phyloP scores from a whole-genome alignment of 2,113 vertebrate genomes.

The Microcebus tavaratra region DNA sequence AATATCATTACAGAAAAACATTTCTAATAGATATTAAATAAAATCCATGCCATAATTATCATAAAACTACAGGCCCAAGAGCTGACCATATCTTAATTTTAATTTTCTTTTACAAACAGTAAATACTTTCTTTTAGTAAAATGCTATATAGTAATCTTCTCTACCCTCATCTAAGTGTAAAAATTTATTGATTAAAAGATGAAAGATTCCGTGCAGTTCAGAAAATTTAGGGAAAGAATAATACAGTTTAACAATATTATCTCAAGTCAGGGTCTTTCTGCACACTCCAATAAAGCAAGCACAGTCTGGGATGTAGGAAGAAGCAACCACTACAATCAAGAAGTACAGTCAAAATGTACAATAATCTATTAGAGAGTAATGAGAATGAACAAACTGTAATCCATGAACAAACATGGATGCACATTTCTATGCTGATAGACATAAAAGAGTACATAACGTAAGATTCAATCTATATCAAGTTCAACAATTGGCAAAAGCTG shows the following conservation, averaged over 20 bases:
- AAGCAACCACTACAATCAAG: neutral
- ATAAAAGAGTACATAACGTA: neutral
- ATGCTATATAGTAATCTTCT: neutral
- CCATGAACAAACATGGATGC: neutral
- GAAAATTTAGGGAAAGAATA: neutral
- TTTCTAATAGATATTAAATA: neutral
- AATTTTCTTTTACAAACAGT: neutral
- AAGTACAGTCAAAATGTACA: neutral
- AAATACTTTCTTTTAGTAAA: neutral
- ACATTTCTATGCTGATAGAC: neutral
- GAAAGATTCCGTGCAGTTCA: neutral
- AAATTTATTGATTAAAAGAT: neutral
- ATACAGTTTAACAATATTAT: neutral
- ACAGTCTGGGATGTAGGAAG: neutral
- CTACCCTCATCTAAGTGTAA: neutral
- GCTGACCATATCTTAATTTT: neutral
- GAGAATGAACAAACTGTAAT: neutral
- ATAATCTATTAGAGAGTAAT: neutral
- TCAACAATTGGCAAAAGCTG: slow-evolving; percentile 7
- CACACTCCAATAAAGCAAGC: neutral
- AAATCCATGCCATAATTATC: neutral
- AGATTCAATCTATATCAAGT: neutral
- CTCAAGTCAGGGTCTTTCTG: neutral
- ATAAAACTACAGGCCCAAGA: neutral
- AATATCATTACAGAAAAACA: slow-evolving; percentile 12